Percentiles rank a stretch among this genome's conserved stretches.
Evolutionary conservation across 2,888 invertebrate genomes (phyloP).

Genomic region (Thera britannica): DNA sequence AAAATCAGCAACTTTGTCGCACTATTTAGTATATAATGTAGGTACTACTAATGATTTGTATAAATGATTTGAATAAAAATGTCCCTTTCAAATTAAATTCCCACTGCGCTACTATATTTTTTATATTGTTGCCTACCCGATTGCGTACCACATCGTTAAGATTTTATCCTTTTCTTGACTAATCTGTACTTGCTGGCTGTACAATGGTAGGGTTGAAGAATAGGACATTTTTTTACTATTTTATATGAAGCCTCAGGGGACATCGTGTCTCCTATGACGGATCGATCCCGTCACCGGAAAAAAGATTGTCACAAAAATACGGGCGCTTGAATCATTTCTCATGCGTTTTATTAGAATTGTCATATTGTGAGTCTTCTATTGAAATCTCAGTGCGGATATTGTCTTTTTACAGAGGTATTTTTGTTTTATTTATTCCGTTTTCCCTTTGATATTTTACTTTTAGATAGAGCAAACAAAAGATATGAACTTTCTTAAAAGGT

Average conservation of each 20-base stretch:
- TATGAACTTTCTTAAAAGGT: background rate
- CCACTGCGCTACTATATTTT: conserved; percentile 19
- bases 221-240: conserved; percentile 69
- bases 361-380: conserved; percentile 43
- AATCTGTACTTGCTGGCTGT: conserved; percentile 69
- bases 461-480: background rate
- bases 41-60: no score
- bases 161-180: conserved; percentile 80
- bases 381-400: conserved; percentile 38
- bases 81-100: no score
- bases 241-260: conserved; percentile 67
- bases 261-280: conserved; percentile 69
- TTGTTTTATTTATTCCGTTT: background rate
- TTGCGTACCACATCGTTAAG: conserved; percentile 76
- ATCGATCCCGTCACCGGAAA: conserved; percentile 62
- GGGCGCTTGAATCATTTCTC: conserved; percentile 43
- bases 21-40: no score
- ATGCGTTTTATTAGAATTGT: conserved; percentile 46
- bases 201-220: conserved; percentile 78
- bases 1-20: no score
- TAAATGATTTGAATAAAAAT: no score
- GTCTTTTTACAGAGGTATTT: conserved; percentile 33
- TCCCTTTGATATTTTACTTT: background rate
- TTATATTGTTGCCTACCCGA: conserved; percentile 41
- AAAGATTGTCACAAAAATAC: conserved; percentile 52